Evolutionary conservation across 2,113 vertebrate species (phyloP).

Genomic region (Actinemys pallida): DNA sequence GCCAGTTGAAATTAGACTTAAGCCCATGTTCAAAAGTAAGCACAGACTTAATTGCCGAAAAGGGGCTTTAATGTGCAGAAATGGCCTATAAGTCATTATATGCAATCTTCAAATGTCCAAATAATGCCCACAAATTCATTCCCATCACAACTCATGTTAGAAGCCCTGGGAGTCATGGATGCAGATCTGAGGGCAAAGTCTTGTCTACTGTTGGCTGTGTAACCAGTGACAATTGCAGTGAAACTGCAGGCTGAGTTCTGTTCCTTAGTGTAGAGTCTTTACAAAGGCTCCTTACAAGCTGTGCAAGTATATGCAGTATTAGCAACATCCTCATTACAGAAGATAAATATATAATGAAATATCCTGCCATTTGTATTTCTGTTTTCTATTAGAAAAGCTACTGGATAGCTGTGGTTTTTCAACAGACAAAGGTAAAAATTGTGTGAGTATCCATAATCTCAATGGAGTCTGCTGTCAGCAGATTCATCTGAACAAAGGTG

Average conservation of each 20-base stretch:
- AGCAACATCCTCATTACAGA: slow-evolving; percentile 38
- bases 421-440: background rate
- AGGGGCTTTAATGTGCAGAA: slow-evolving; percentile 8
- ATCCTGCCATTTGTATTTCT: slow-evolving; percentile 36
- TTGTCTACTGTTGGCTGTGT: background rate
- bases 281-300: background rate
- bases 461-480: background rate
- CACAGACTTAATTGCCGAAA: slow-evolving; percentile 12
- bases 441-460: background rate
- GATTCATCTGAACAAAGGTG: background rate
- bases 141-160: background rate
- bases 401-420: background rate
- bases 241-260: background rate
- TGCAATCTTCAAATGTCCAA: slow-evolving; percentile 24
- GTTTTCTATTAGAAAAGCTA: slow-evolving; percentile 26
- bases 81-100: background rate
- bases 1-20: background rate
- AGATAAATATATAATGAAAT: slow-evolving; percentile 13
- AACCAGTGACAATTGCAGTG: background rate
- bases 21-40: slow-evolving; percentile 51
- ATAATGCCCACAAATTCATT: background rate
- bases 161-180: background rate
- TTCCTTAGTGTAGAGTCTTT: background rate
- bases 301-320: background rate
- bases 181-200: slow-evolving; percentile 42